These are phyloP conservation scores for Brachylomia viminalis DNA, from an alignment of 2,888 invertebrate species.

Conservation along the genomic window DNA sequence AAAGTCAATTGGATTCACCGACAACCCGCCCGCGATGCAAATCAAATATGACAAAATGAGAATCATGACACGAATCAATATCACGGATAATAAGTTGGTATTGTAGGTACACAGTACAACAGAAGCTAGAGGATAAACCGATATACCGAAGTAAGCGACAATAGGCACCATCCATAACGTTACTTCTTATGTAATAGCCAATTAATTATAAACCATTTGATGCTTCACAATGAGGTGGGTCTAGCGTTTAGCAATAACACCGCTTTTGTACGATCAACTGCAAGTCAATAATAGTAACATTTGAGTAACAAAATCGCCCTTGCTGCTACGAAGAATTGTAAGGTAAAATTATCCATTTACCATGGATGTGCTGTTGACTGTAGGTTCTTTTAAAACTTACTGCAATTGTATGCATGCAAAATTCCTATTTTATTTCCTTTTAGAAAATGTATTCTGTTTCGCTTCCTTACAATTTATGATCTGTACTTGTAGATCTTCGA, in stretches of 20 bases:
- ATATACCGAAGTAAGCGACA: too few species aligned
- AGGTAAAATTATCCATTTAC: background rate
- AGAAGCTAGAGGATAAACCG: background rate
- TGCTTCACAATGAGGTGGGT: too few species aligned
- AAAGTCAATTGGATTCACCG: constrained; percentile 49
- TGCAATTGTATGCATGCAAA: background rate
- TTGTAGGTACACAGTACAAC: constrained; percentile 11
- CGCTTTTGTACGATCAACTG: background rate
- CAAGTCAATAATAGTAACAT: background rate
- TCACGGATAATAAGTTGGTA: constrained; percentile 28
- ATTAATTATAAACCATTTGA: too few species aligned
- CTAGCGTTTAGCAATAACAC: too few species aligned
- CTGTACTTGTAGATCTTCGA: background rate
- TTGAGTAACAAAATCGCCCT: background rate
- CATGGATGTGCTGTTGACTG: too few species aligned
- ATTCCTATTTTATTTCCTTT: too few species aligned
- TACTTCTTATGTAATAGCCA: too few species aligned
- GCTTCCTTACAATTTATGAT: background rate
- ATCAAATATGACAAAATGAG: constrained; percentile 63
- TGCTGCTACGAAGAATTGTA: background rate
- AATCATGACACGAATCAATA: constrained; percentile 49
- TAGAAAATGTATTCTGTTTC: background rate
- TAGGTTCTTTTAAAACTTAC: background rate
- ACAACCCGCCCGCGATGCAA: constrained; percentile 57
- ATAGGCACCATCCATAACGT: too few species aligned